phyloP scores from a whole-genome alignment of 2,113 vertebrate species.

The Pelodiscus sinensis region DNA sequence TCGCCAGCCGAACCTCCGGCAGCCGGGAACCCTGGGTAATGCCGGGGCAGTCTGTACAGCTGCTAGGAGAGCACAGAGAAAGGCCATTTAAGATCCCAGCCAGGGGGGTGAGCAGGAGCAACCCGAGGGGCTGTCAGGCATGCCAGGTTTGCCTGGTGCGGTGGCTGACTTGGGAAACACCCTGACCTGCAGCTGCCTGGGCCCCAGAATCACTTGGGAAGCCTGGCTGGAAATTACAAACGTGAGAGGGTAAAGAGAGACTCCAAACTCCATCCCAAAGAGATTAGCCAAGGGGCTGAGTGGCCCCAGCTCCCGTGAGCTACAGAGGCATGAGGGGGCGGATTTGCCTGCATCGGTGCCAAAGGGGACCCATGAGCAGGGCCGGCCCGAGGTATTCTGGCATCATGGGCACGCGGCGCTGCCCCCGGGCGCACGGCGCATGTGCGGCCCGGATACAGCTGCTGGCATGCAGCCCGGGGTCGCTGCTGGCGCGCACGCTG shows the following conservation, averaged over 20 bases:
- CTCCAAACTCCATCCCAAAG: neutral
- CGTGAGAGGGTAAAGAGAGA: neutral
- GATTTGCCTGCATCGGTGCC: neutral
- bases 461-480: too few relatives aligned
- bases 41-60: neutral
- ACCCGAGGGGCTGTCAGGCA: neutral
- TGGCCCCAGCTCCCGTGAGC: fast-evolving
- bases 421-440: too few relatives aligned
- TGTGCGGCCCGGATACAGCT: too few relatives aligned
- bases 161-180: neutral
- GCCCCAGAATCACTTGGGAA: neutral
- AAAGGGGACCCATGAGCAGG: too few relatives aligned
- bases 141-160: neutral
- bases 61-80: neutral
- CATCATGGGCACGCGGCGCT: too few relatives aligned
- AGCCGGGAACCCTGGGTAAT: fast-evolving
- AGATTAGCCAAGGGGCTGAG: neutral
- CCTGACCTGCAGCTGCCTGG: neutral
- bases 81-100: neutral
- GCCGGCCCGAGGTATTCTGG: too few relatives aligned
- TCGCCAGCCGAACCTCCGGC: constrained; percentile 9
- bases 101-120: neutral
- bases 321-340: neutral
- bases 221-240: neutral
- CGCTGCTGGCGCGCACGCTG: too few relatives aligned